A percentile compares a stretch with the other conserved stretches of the same genome.
Evolutionary conservation across 2,888 invertebrate genomes (phyloP).

Genomic region (Lasioglossum zephyrum): DNA sequence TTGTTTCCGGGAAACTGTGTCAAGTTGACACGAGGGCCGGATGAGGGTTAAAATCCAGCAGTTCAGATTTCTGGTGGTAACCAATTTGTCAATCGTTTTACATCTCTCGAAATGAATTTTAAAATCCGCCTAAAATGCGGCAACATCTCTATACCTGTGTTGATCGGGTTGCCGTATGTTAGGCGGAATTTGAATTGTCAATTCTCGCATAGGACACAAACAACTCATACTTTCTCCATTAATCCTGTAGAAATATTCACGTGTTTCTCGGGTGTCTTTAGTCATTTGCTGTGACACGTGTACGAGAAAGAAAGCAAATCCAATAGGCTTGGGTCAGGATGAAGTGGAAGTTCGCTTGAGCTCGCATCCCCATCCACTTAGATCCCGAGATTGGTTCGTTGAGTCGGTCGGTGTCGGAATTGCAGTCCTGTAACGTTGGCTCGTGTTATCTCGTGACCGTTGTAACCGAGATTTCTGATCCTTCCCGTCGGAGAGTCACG

Average conservation of each 20-base stretch:
- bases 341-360: constrained; percentile 25
- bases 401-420: constrained; percentile 42
- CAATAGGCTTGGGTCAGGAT: constrained; percentile 24
- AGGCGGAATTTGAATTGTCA: too few relatives aligned
- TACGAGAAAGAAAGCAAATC: constrained; percentile 2
- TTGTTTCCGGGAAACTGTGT: too few relatives aligned
- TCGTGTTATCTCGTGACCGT: constrained; percentile 31
- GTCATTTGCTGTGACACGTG: not conserved
- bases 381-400: constrained; percentile 55
- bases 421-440: constrained; percentile 18
- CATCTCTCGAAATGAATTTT: too few relatives aligned
- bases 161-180: too few relatives aligned
- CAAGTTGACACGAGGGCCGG: too few relatives aligned
- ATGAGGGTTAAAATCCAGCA: too few relatives aligned
- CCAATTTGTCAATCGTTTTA: too few relatives aligned
- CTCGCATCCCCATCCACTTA: constrained; percentile 36
- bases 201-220: too few relatives aligned
- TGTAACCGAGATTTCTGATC: constrained; percentile 41
- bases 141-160: too few relatives aligned
- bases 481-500: not conserved
- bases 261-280: not conserved
- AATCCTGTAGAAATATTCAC: not conserved
- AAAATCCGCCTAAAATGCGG: too few relatives aligned
- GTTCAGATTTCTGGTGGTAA: too few relatives aligned
- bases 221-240: too few relatives aligned